Base-by-base conservation (phyloP, 1,140 invertebrate species). In the Drosophila subobscura region DNA sequence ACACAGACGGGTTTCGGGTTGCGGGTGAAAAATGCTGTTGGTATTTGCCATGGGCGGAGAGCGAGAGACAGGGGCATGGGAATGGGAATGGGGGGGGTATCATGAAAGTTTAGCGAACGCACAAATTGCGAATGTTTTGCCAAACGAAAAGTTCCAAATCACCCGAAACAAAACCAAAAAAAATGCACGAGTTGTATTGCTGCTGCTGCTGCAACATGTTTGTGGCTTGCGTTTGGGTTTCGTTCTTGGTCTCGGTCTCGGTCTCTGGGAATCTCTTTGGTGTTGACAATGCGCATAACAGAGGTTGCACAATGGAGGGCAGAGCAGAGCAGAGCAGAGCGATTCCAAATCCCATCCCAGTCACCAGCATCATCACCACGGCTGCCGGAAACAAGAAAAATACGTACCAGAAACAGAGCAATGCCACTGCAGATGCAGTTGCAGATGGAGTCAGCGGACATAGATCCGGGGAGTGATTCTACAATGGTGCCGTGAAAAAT, bases 401-500 rank as follows among this genome's bases (percentile, higher is more conserved):
- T 46, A 40, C 33, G 55, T 10, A 70, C 54, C 16, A 49, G 27
- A 5, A 46, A 44, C 37, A 42, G 20, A 23, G 22, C 40, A 25
- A 8, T 40, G 23, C 54, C 29, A 37, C 29, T 52, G 10, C 33
- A 12, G 49, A 33, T 33, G 49, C 27, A 51, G 22, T n/a, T 33
- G 23, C 22, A 29, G 16, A 12, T 6, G 52, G n/a, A 42, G 12
- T 5, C 10, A 33, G 50, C 7, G 20, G 65, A 37, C 33, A 37
- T 37, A 10, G 33, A 37, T 37, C 33, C 33, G 10, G 10, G 3
- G 14, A 55, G 40, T 25, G 29, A 37, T 41, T 44, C 79, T 61
- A 56, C 76, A 44, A 60, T 46, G 61, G 61, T 40, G 77, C 70
- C 75, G 76, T 80, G 80, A 88, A 81, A 88, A 88, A 88, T 89